Evolutionary conservation across 2,113 vertebrate genomes (phyloP).

Genomic region (Triplophysa dalaica): DNA sequence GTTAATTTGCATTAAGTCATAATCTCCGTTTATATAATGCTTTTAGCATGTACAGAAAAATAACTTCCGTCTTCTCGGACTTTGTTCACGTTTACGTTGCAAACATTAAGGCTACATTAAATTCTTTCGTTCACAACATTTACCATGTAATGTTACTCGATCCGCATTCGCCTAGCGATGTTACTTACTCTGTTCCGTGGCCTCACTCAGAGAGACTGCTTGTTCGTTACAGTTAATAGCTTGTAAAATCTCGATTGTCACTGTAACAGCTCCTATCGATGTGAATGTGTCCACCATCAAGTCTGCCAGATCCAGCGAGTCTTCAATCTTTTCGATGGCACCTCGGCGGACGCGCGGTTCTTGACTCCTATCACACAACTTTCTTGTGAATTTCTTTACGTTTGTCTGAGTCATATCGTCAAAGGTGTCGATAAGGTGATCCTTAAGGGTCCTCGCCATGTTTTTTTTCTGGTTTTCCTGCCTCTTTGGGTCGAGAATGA

Average conservation of each 20-base stretch:
- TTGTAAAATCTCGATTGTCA: constrained; percentile 4
- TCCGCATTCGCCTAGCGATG: too few relatives aligned
- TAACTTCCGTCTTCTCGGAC: too few relatives aligned
- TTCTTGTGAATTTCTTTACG: neutral
- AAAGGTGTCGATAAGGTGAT: neutral
- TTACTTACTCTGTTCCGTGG: neutral
- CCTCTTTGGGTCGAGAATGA: neutral
- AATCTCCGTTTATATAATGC: too few relatives aligned
- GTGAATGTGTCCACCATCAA: constrained; percentile 49
- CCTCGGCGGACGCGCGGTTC: constrained; percentile 8
- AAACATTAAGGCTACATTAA: too few relatives aligned
- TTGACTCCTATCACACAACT: constrained; percentile 37
- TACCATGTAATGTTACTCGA: too few relatives aligned
- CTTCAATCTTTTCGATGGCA: rapidly evolving
- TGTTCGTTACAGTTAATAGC: neutral
- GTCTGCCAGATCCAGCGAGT: neutral
- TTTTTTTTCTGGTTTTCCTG: neutral
- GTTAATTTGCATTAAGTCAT: too few relatives aligned
- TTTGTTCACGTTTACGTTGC: too few relatives aligned
- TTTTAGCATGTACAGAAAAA: too few relatives aligned
- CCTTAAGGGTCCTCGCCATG: constrained; percentile 45
- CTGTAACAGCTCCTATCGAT: rapidly evolving
- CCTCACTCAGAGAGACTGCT: neutral
- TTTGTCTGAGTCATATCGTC: rapidly evolving
- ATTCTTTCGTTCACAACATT: too few relatives aligned